Evolutionary conservation across 2,888 invertebrate species (phyloP).

Genomic region (Meteorus colon): DNA sequence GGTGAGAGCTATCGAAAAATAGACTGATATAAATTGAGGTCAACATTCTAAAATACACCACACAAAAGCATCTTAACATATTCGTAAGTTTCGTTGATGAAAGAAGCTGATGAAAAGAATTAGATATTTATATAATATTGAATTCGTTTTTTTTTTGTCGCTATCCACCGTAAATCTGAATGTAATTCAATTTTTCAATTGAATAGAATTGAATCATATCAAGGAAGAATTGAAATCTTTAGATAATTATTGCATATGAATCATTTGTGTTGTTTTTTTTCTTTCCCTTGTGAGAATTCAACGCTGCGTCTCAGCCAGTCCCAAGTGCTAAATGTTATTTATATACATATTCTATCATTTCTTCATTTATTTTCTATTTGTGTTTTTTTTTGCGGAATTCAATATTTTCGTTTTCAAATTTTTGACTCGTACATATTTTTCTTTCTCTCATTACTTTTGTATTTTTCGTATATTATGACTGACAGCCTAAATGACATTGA

Average conservation of each 20-base stretch:
- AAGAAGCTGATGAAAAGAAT: constrained; percentile 28
- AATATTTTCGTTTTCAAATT: constrained; percentile 32
- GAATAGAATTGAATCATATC: constrained; percentile 1
- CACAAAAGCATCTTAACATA: constrained; percentile 24
- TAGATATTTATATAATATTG: neutral
- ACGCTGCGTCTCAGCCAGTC: constrained; percentile 40
- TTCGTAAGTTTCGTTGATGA: constrained; percentile 36
- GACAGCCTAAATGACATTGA: constrained; percentile 50
- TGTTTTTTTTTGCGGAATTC: constrained; percentile 4
- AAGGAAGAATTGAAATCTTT: constrained; percentile 29
- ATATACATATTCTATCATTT: constrained; percentile 36
- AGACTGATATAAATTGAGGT: constrained; percentile 33
- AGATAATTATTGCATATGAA: constrained; percentile 40
- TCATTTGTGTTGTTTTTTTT: constrained; percentile 22
- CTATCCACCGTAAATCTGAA: neutral
- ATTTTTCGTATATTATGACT: constrained; percentile 6
- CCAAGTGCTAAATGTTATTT: constrained; percentile 29
- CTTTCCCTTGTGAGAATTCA: constrained; percentile 10
- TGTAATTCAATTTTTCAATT: constrained; percentile 2
- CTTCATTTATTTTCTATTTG: constrained; percentile 14
- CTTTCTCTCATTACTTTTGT: no score
- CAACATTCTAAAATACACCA: constrained; percentile 28
- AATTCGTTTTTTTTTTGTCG: neutral
- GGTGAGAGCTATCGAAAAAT: constrained; percentile 18
- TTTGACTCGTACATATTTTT: constrained; percentile 14